Percentiles rank a stretch among this genome's conserved stretches.
Evolutionary conservation across 1,140 invertebrate species (phyloP).

Genomic region (Pseudomyrmex concolor): DNA sequence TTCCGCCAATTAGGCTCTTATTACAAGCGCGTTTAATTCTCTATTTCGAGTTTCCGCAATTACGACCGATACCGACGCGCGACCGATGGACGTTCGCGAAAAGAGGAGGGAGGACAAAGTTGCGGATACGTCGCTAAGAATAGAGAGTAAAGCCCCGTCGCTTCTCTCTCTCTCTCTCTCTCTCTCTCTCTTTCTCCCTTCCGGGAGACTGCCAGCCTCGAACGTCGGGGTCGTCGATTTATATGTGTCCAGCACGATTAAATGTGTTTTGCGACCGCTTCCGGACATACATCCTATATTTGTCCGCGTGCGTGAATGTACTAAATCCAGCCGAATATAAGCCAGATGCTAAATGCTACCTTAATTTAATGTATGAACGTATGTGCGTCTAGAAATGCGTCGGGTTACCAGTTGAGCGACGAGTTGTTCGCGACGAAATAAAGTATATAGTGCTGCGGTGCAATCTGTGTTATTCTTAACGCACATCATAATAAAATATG

Average conservation of each 20-base stretch:
- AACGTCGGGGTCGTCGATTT: constrained; percentile 45
- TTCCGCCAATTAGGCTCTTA: constrained; percentile 35
- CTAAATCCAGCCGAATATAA: constrained; percentile 38
- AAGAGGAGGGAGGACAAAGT: constrained; percentile 38
- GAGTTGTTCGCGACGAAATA: not conserved
- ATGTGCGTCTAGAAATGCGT: not conserved
- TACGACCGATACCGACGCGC: not conserved
- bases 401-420: constrained; percentile 9
- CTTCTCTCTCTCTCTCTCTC: constrained; percentile 4
- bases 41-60: constrained; percentile 17
- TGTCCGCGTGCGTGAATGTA: constrained; percentile 12
- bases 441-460: no score
- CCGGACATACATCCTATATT: constrained; percentile 50
- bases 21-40: constrained; percentile 52
- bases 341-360: constrained; percentile 27
- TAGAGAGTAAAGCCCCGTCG: constrained; percentile 17
- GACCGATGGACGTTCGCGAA: not conserved
- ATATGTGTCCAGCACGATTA: constrained; percentile 55
- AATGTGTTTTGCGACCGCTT: constrained; percentile 50
- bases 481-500: no score
- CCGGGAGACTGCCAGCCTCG: constrained; percentile 34
- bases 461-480: no score
- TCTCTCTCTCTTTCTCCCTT: constrained; percentile 30
- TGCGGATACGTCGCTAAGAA: constrained; percentile 51
- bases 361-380: not conserved